phyloP scores from a whole-genome alignment of 2,888 invertebrate species.

The Luffia ferchaultella region DNA sequence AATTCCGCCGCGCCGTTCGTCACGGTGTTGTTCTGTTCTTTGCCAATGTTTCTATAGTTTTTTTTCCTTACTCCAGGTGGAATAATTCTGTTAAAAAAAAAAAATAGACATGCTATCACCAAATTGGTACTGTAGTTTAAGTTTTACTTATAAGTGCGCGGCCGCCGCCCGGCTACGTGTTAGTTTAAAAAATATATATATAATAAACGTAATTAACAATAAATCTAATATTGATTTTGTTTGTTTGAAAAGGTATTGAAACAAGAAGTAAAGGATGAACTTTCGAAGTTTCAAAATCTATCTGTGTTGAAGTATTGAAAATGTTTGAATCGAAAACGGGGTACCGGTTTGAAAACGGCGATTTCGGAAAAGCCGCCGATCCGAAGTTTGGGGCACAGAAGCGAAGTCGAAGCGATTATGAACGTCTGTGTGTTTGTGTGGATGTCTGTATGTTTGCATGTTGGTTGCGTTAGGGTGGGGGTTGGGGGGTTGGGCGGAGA shows the following conservation, averaged over 20 bases:
- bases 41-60: background rate
- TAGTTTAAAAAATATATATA: background rate
- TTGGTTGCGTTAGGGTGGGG: background rate
- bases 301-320: slow-evolving; percentile 66
- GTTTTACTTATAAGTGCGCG: background rate
- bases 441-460: background rate
- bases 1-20: background rate
- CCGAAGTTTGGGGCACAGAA: slow-evolving; percentile 32
- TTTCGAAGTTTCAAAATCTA: slow-evolving; percentile 65
- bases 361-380: slow-evolving; percentile 34
- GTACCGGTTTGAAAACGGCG: slow-evolving; percentile 37
- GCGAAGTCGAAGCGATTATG: background rate
- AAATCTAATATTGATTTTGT: slow-evolving; percentile 76
- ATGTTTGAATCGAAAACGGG: slow-evolving; percentile 34
- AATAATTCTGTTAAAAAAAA: background rate
- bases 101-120: background rate
- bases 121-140: background rate
- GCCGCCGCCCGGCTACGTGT: background rate
- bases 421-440: background rate
- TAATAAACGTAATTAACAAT: slow-evolving; percentile 53
- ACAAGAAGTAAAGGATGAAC: slow-evolving; percentile 86
- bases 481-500: background rate
- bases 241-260: slow-evolving; percentile 86
- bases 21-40: background rate
- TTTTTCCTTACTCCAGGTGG: background rate